Evolutionary conservation across 2,113 vertebrate species (phyloP), one percentile per base, ranked within the genome.

Genomic region (Plestiodon gilberti): DNA sequence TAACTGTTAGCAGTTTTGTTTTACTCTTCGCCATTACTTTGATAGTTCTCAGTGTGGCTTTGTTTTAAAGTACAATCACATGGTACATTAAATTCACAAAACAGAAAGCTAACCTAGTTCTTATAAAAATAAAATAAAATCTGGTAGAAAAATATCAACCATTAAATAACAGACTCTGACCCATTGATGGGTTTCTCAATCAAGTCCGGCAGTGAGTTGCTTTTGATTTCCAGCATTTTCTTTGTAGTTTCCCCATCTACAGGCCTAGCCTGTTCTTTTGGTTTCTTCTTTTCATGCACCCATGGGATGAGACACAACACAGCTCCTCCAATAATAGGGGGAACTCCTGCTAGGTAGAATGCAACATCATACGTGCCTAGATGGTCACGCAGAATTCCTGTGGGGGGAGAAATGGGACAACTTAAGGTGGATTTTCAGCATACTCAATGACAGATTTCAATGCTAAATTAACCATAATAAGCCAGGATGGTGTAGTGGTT

Each of bases 311-410:
- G 91, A 64, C 98, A 99, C 11, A 99, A 93, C 81, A 99, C 76
- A 4, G 95, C 91, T 30, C 98, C 98, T 0, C 99, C 99, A 17
- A 99, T 69, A n/a, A 99, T 93, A 0, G 99, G 99, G 2, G 99
- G 99, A 83, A 99, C 95, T 0, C 99, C 99, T 0, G 99, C 98
- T 90, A 99, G 96, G 95, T 99, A 99, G 95, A 99, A 99, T 0
- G 99, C 98, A 85, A 97, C 90, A 0, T 99, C 90, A 0, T 99
- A 99, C 91, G 85, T 96, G 7, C 96, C 96, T 3, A 98, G 96
- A 15, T 95, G 93, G 91, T 99, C 99, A 33, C 93, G 96, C 84
- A 99, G 96, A 87, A 97, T 96, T 28, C 99, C 99, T 99, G 92
- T 6, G 64, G 78, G 79, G 76, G 87, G 38, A 95, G 61, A 48